Conservation (phyloP, 2,888 invertebrate species). For the Didymodactylos carnosus region DNA sequence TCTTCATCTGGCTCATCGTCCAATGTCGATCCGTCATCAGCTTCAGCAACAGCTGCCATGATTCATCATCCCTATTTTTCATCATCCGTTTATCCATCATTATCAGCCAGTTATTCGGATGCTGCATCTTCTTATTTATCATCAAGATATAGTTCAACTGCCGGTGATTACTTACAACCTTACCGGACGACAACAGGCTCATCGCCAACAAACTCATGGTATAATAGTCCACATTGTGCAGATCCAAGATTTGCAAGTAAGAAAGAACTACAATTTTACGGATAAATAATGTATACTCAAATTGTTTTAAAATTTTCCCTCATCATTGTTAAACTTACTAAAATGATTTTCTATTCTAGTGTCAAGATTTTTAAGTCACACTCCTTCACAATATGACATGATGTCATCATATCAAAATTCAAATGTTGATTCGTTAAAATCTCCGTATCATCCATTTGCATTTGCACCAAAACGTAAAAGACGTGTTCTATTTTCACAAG, state of each 20-base stretch:
- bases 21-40: not conserved
- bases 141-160: not conserved
- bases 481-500: constrained; percentile 84
- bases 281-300: not conserved
- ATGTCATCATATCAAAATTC: not conserved
- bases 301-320: not conserved
- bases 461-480: constrained; percentile 48
- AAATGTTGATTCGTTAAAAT: not conserved
- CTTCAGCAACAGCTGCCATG: not conserved
- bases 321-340: not conserved
- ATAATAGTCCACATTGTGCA: not conserved
- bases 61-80: not conserved
- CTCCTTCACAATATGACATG: not conserved
- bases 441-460: not conserved
- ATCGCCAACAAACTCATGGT: not conserved
- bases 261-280: not conserved
- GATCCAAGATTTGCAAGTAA: constrained; percentile 1
- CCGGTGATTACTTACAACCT: not conserved
- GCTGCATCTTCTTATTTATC: not conserved
- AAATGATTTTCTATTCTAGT: not conserved
- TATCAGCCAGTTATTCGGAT: not conserved
- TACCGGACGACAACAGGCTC: not conserved
- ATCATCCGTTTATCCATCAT: not conserved
- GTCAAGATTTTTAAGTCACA: not conserved
- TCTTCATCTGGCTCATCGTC: not conserved